Evolutionary conservation across 2,888 invertebrate species (phyloP).

Genomic region (Opisthograptis luteolata): DNA sequence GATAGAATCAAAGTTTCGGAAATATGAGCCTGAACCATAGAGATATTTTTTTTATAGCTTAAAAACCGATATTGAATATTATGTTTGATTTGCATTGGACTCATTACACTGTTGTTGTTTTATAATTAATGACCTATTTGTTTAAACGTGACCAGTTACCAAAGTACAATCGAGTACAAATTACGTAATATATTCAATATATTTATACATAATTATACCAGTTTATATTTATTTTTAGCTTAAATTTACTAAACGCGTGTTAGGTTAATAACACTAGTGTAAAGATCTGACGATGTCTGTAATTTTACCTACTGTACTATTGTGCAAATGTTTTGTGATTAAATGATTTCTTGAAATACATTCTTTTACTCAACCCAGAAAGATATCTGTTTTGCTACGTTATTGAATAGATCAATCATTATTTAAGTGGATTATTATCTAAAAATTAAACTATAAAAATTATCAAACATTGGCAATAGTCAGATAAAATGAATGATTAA

Average conservation of each 20-base stretch:
- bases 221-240: constrained; percentile 7
- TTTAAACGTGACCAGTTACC: constrained; percentile 30
- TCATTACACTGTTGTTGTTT: too few species aligned
- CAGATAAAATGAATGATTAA: too few species aligned
- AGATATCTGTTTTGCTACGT: too few species aligned
- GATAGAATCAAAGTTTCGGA: too few species aligned
- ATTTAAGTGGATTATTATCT: constrained; percentile 11
- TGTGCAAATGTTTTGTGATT: constrained; percentile 36
- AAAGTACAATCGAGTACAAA: constrained; percentile 33
- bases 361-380: neutral
- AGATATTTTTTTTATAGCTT: too few species aligned
- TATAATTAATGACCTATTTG: constrained; percentile 2
- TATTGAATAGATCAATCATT: neutral
- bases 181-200: constrained; percentile 26
- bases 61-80: too few species aligned
- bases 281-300: constrained; percentile 22
- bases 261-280: constrained; percentile 28
- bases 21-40: too few species aligned
- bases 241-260: constrained; percentile 4
- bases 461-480: neutral
- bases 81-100: too few species aligned
- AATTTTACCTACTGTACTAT: constrained; percentile 30
- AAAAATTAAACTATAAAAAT: neutral
- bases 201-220: constrained; percentile 12
- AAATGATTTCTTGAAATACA: constrained; percentile 19